phyloP scores from a whole-genome alignment of 2,888 invertebrate genomes.

The Eupelmus urozonus region DNA sequence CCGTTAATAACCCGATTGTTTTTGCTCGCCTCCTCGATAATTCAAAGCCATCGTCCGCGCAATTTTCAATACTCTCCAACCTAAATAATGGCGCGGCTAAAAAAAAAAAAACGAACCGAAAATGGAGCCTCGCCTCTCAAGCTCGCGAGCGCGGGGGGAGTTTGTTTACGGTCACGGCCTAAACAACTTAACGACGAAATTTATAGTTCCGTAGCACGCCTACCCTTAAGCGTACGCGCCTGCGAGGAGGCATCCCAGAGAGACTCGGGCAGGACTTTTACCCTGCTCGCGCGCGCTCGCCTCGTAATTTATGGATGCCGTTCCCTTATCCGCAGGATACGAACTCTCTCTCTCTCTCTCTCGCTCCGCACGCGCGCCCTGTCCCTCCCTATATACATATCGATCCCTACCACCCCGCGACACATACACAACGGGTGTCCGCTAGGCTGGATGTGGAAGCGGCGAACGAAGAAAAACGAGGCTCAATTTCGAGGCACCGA shows the following conservation, averaged over 20 bases:
- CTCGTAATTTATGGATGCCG: constrained; percentile 77
- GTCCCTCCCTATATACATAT: constrained; percentile 73
- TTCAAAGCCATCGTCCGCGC: constrained; percentile 11
- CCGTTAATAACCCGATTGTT: constrained; percentile 54
- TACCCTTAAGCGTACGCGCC: constrained; percentile 66
- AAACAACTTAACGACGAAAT: constrained; percentile 78
- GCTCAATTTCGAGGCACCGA: constrained; percentile 4
- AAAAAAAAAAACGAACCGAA: constrained; percentile 25
- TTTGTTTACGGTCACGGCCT: constrained; percentile 75
- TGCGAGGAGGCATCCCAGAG: neutral
- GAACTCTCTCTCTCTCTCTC: constrained; percentile 66
- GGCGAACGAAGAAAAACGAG: constrained; percentile 35
- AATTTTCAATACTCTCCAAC: constrained; percentile 42
- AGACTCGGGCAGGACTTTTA: constrained; percentile 73
- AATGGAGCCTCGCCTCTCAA: constrained; percentile 45
- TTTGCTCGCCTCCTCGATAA: constrained; percentile 26
- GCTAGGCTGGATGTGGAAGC: neutral
- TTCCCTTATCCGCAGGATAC: constrained; percentile 77
- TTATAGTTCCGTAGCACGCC: constrained; percentile 76
- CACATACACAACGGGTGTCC: constrained; percentile 66
- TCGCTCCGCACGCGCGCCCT: constrained; percentile 59
- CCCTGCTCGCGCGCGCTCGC: constrained; percentile 72
- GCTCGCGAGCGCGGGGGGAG: constrained; percentile 32
- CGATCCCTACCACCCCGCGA: constrained; percentile 70
- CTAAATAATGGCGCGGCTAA: constrained; percentile 33